Percentiles rank a stretch among this genome's conserved stretches.
Evolutionary conservation across 2,888 invertebrate genomes (phyloP).

Genomic region (Leptinotarsa rubiginosa): DNA sequence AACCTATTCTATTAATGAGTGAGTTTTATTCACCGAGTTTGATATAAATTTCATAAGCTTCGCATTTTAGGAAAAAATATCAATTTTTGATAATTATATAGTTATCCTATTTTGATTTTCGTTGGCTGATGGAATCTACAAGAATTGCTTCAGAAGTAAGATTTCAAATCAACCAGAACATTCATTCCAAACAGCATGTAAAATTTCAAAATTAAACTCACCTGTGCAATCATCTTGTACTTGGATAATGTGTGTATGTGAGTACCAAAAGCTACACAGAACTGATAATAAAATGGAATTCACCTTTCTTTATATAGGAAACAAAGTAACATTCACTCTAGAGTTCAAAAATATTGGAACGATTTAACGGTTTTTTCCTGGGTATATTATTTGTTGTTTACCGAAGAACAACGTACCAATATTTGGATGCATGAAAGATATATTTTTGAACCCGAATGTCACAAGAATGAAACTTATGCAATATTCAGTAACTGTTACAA

Average conservation of each 20-base stretch:
- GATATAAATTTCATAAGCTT: too few relatives aligned
- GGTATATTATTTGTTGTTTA: not conserved
- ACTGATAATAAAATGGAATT: conserved; percentile 20
- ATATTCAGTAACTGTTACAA: not conserved
- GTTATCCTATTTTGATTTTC: too few relatives aligned
- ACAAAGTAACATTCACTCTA: not conserved
- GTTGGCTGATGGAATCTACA: too few relatives aligned
- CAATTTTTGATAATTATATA: too few relatives aligned
- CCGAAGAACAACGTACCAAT: not conserved
- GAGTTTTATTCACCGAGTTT: too few relatives aligned
- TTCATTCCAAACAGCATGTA: too few relatives aligned
- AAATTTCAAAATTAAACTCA: conserved; percentile 7
- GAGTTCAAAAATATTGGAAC: not conserved
- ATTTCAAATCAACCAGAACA: too few relatives aligned
- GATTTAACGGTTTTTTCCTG: not conserved
- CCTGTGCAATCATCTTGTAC: conserved; percentile 28
- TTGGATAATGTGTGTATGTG: not conserved
- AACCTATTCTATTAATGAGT: too few relatives aligned
- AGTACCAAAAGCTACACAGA: conserved; percentile 8
- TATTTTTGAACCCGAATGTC: conserved; percentile 19
- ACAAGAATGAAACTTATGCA: conserved; percentile 24
- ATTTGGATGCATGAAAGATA: not conserved
- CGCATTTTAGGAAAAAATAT: too few relatives aligned
- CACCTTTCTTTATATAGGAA: conserved; percentile 22
- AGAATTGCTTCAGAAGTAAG: too few relatives aligned